phyloP scores from a whole-genome alignment of 2,888 invertebrate species.

The Tetragonula carbonaria region DNA sequence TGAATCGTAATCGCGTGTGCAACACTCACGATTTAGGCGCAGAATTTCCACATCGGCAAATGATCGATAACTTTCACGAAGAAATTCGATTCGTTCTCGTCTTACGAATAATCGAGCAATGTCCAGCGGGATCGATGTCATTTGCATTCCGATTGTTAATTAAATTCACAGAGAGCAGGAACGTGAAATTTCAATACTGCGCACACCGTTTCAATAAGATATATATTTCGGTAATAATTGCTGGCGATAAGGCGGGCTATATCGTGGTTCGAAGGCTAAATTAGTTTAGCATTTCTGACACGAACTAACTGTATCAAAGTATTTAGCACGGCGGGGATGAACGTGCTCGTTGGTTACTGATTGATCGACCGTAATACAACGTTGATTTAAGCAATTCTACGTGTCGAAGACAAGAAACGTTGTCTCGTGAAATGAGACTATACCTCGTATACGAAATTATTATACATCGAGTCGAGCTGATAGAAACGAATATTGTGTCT shows the following conservation, averaged over 20 bases:
- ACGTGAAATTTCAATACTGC: background rate
- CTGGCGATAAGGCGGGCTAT: background rate
- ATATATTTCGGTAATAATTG: slow-evolving; percentile 1
- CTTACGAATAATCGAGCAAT: background rate
- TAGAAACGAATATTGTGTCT: too few species aligned
- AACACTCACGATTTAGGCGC: background rate
- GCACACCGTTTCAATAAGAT: background rate
- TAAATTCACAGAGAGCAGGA: too few species aligned
- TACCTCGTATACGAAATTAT: too few species aligned
- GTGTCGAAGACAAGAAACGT: background rate
- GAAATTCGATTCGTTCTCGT: background rate
- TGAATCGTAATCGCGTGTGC: too few species aligned
- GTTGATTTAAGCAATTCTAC: background rate
- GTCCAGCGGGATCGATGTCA: background rate
- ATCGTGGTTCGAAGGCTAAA: slow-evolving; percentile 1
- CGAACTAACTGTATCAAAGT: slow-evolving; percentile 21
- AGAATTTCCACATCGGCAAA: background rate
- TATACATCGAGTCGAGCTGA: too few species aligned
- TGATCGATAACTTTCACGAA: background rate
- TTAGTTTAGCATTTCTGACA: slow-evolving; percentile 14
- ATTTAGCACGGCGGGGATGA: background rate
- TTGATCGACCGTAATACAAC: background rate
- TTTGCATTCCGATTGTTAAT: background rate
- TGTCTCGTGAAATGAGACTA: background rate
- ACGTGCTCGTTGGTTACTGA: background rate